A percentile compares a stretch with the other conserved stretches of the same genome.
phyloP scores from a whole-genome alignment of 1,140 invertebrate species.

The Drosophila ohnishii region DNA sequence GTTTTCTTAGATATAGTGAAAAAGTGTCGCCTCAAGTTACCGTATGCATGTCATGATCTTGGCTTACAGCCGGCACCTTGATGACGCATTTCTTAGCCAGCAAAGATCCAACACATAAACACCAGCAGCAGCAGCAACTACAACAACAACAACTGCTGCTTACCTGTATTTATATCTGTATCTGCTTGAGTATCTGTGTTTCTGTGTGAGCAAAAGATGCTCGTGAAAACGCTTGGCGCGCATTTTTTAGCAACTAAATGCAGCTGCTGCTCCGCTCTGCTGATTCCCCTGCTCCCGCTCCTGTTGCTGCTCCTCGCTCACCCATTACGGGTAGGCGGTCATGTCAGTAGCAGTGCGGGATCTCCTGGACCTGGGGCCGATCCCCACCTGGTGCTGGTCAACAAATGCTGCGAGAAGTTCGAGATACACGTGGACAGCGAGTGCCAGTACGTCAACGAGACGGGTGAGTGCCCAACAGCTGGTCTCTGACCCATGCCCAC shows the following conservation, averaged over 20 bases:
- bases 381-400: slow-evolving; percentile 83
- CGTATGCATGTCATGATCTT: slow-evolving; percentile 72
- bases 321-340: slow-evolving; percentile 9
- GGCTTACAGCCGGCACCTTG: slow-evolving; percentile 70
- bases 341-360: slow-evolving; percentile 49
- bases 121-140: slow-evolving; percentile 4
- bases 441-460: slow-evolving; percentile 86
- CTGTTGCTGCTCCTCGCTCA: slow-evolving; percentile 9
- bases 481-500: slow-evolving; percentile 9
- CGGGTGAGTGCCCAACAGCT: slow-evolving; percentile 71
- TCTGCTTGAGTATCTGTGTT: slow-evolving; percentile 22
- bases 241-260: slow-evolving; percentile 53
- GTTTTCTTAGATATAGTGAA: slow-evolving; percentile 6
- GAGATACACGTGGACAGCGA: slow-evolving; percentile 88
- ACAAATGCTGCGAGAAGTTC: slow-evolving; percentile 90
- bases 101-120: slow-evolving; percentile 38
- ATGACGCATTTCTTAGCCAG: slow-evolving; percentile 65
- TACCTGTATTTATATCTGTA: slow-evolving; percentile 27
- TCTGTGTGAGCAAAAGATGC: slow-evolving; percentile 50
- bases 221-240: slow-evolving; percentile 69
- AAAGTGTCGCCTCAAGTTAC: slow-evolving; percentile 34
- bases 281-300: slow-evolving; percentile 18
- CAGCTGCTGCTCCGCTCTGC: slow-evolving; percentile 59
- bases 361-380: slow-evolving; percentile 24
- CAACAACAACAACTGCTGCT: slow-evolving; percentile 6